Base-by-base conservation (phyloP, 2,797 vertebrate genomes). In the Scleropages formosus region DNA sequence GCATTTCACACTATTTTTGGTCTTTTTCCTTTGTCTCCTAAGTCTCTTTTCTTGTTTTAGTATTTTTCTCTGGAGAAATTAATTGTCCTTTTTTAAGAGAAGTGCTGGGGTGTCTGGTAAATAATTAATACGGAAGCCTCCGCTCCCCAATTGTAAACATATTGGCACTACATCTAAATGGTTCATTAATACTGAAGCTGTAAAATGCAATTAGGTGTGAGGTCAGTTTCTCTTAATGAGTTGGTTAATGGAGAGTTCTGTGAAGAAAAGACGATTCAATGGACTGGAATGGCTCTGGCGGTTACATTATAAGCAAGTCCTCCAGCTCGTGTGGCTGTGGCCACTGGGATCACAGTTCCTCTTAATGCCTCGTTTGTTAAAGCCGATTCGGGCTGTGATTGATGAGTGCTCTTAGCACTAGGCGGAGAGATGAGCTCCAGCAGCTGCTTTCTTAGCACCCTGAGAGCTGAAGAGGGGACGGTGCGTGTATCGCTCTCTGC, bases 161-260 rank as follows among this genome's bases (percentile, higher is more conserved):
- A 56, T 56, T 71, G 56, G 26, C 49, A 27, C 22, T 56, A 51
- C 69, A 71, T 71, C 16, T 58, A 71, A 71, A 71, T 58, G 69
- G 22, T 26, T 56, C 51, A 71, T 71, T 70, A 70, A 70, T 49
- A 49, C 31, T 71, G 26, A 13, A 31, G 51, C 51, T 56, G 49
- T 56, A 31, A 56, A 71, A 58, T 26, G 67, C 18, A 22, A 69
- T 70, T 70, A 56, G 47, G 31, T 15, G 18, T 56, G 31, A 70
- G 53, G 68, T 58, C 10, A 49, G 47, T 26, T 47, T 11, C 56
- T 47, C 49, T 70, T 70, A 56, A 71, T 20, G 47, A 12, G 24
- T 27, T 56, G 39, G 47, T 71, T 58, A 71, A 71, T 71, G 69
- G 26, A 58, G 69, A 47, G 24, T 20, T 18, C 16, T 9, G 24